Evolutionary conservation across 2,113 vertebrate genomes (phyloP).

Genomic region (Fregetta grallaria): DNA sequence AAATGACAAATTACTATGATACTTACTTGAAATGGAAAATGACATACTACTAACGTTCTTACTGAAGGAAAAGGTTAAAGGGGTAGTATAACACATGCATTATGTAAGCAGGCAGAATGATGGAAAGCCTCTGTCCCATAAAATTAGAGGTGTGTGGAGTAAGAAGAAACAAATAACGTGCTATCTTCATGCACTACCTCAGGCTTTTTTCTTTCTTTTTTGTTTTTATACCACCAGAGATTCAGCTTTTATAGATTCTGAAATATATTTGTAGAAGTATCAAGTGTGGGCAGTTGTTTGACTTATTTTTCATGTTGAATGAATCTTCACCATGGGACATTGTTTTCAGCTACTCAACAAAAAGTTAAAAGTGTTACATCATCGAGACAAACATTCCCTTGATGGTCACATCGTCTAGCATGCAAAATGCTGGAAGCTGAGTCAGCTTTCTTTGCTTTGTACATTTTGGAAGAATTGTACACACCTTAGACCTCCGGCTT

Average conservation of each 20-base stretch:
- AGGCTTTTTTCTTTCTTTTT: background rate
- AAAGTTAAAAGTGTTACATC: background rate
- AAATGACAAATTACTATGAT: background rate
- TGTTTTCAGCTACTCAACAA: background rate
- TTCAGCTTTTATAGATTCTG: background rate
- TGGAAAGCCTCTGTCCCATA: background rate
- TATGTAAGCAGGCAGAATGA: background rate
- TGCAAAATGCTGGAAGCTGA: background rate
- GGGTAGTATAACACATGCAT: background rate
- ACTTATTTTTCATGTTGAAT: background rate
- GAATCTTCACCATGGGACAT: background rate
- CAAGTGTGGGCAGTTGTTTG: background rate
- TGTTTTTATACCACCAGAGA: background rate
- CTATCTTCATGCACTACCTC: background rate
- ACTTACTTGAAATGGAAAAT: background rate
- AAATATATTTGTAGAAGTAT: background rate
- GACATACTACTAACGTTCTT: background rate
- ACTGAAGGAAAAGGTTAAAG: background rate
- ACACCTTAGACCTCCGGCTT: background rate
- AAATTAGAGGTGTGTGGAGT: background rate
- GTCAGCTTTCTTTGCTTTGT: background rate
- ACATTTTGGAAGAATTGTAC: background rate
- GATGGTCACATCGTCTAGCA: background rate
- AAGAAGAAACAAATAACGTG: background rate
- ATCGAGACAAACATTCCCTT: background rate